These are phyloP conservation scores for Drosophila ohnishii DNA, from an alignment of 1,140 invertebrate species.

Conservation along the genomic window DNA sequence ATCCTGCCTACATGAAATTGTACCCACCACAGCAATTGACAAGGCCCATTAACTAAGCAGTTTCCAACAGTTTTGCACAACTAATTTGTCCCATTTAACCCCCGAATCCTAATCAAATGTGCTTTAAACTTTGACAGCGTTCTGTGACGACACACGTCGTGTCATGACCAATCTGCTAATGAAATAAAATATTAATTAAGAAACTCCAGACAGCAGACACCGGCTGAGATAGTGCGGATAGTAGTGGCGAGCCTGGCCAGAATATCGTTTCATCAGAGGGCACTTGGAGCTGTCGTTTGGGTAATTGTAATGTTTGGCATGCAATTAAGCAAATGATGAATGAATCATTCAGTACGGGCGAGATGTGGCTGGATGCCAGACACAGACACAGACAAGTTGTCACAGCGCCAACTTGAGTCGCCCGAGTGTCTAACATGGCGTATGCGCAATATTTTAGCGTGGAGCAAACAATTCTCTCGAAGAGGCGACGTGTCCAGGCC, in stretches of 20 bases:
- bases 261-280: constrained; percentile 7
- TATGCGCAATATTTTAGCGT: constrained; percentile 63
- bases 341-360: constrained; percentile 52
- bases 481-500: constrained; percentile 16
- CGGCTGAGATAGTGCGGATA: neutral
- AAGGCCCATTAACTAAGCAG: constrained; percentile 13
- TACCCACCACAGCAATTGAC: constrained; percentile 13
- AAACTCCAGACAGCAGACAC: constrained; percentile 20
- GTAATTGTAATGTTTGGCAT: constrained; percentile 51
- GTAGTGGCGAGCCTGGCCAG: neutral
- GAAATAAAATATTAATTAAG: constrained; percentile 75
- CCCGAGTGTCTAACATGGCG: constrained; percentile 47
- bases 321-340: constrained; percentile 75
- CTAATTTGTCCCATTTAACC: constrained; percentile 15
- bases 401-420: constrained; percentile 20
- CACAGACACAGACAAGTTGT: constrained; percentile 38
- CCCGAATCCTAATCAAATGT: constrained; percentile 9
- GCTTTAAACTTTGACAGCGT: constrained; percentile 31
- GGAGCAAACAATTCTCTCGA: constrained; percentile 20
- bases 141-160: constrained; percentile 30
- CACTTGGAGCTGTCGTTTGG: constrained; percentile 39
- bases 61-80: constrained; percentile 9
- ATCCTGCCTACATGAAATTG: neutral
- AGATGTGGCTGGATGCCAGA: constrained; percentile 16
- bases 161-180: constrained; percentile 62